Evolutionary conservation across 2,113 vertebrate genomes (phyloP).

Genomic region (Perccottus glenii): DNA sequence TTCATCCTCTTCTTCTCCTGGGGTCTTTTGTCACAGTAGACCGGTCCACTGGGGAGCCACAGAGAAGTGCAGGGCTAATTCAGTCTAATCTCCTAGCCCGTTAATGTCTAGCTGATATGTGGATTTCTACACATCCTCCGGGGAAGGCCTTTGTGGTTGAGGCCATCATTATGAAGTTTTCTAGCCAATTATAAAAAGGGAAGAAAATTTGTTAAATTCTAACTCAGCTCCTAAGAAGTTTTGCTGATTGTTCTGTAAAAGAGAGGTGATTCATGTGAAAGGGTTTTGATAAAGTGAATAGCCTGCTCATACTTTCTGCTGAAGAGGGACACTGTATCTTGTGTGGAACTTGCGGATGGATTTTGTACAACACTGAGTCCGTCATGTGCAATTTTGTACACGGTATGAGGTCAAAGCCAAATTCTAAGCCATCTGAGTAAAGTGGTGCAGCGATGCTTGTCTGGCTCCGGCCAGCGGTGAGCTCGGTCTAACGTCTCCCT

Average conservation of each 20-base stretch:
- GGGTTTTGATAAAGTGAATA: conserved; percentile 40
- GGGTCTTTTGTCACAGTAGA: conserved; percentile 69
- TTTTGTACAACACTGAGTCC: conserved; percentile 23
- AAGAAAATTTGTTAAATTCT: conserved; percentile 64
- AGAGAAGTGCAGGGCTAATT: conserved; percentile 74
- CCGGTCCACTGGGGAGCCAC: conserved; percentile 56
- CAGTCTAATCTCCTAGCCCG: conserved; percentile 76
- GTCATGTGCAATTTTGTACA: conserved; percentile 35
- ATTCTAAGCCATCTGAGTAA: conserved; percentile 29
- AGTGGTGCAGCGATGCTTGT: conserved; percentile 53
- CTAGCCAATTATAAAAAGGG: conserved; percentile 74
- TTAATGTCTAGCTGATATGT: conserved; percentile 78
- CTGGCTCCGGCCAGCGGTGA: conserved; percentile 64
- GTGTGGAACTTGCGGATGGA: conserved; percentile 19
- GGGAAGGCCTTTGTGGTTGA: conserved; percentile 75
- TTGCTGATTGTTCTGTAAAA: conserved; percentile 54
- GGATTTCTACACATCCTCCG: conserved; percentile 70
- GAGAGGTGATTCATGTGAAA: conserved; percentile 20
- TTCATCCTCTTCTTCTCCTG: conserved; percentile 60
- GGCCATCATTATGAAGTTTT: conserved; percentile 76
- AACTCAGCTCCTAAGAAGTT: conserved; percentile 63
- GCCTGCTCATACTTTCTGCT: conserved; percentile 21
- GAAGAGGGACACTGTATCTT: conserved; percentile 9
- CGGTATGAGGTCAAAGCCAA: conserved; percentile 36
- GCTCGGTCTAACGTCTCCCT: conserved; percentile 66